These are phyloP conservation scores for Rhynchophorus ferrugineus DNA, from an alignment of 1,140 invertebrate genomes.

Conservation along the genomic window DNA sequence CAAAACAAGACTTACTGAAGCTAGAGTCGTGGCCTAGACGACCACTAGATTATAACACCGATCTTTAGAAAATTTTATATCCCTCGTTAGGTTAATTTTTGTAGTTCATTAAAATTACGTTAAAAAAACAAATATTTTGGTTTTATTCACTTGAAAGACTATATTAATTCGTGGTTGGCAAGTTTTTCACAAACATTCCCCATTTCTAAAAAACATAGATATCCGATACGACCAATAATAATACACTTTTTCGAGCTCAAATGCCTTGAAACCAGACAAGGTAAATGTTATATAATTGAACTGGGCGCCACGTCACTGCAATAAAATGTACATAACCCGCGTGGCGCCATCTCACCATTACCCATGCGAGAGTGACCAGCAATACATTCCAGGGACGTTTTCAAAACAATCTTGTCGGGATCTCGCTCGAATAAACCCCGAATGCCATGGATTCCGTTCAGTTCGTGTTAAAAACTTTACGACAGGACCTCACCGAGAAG, in stretches of 20 bases:
- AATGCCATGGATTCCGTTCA: slow-evolving; percentile 33
- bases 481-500: slow-evolving; percentile 60
- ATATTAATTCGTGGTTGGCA: no score
- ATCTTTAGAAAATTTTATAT: not conserved
- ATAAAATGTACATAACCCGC: not conserved
- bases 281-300: not conserved
- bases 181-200: no score
- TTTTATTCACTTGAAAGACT: no score
- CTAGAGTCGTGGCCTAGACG: slow-evolving; percentile 26
- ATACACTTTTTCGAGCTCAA: no score
- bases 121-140: no score
- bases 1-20: slow-evolving; percentile 20
- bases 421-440: not conserved
- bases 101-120: no score
- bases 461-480: slow-evolving; percentile 33
- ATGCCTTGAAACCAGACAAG: no score
- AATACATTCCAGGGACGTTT: not conserved
- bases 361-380: not conserved
- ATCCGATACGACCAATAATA: no score
- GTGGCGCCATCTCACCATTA: not conserved
- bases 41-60: slow-evolving; percentile 17
- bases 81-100: no score
- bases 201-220: no score
- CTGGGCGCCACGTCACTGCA: not conserved
- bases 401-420: not conserved